Conservation (phyloP, 2,113 vertebrate species). For the Clarias macrocephalus region DNA sequence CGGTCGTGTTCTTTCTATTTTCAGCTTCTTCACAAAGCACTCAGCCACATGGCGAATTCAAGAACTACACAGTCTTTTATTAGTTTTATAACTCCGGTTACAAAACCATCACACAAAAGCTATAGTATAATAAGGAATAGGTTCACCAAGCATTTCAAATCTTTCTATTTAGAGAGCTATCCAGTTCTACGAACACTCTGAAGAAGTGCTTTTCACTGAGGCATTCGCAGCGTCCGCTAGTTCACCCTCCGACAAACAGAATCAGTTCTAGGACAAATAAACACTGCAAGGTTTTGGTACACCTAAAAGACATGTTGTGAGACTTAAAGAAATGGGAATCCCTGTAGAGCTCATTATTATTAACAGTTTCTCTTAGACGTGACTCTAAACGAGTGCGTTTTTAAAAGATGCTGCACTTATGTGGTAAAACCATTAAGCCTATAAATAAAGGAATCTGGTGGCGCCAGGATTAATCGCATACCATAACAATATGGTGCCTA, state of each 20-base stretch:
- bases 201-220: not conserved
- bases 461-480: not conserved
- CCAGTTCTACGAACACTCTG: not conserved
- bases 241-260: too few relatives aligned
- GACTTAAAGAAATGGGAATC: not conserved
- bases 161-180: not conserved
- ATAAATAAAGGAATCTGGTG: not conserved
- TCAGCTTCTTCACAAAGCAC: not conserved
- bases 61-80: not conserved
- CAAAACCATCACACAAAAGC: not conserved
- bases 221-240: too few relatives aligned
- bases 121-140: not conserved
- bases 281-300: too few relatives aligned
- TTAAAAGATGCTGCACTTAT: not conserved
- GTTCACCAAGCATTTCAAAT: not conserved
- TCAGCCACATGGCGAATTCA: not conserved
- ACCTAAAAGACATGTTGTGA: too few relatives aligned
- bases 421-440: not conserved
- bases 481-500: not conserved
- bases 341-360: not conserved
- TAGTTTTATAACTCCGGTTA: not conserved
- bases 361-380: not conserved
- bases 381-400: not conserved
- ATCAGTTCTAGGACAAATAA: too few relatives aligned
- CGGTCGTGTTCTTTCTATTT: slow-evolving; percentile 1